Percentiles rank a stretch among this genome's conserved stretches.
phyloP scores from a whole-genome alignment of 2,797 vertebrate species.

The Melanotaenia trifasciata region DNA sequence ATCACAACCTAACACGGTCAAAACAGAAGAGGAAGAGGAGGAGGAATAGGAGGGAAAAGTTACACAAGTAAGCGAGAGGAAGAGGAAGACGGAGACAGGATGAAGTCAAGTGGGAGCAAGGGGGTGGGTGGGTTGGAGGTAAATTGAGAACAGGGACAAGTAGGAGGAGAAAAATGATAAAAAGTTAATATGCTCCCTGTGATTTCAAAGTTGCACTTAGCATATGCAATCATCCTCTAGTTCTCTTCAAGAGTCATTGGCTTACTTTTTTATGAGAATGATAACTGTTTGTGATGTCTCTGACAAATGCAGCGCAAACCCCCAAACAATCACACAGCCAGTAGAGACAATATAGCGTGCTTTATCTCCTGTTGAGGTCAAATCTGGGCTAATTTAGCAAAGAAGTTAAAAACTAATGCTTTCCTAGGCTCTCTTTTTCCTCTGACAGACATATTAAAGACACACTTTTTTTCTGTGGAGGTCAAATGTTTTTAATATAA shows the following conservation, averaged over 20 bases:
- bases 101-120: constrained; percentile 17
- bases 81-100: constrained; percentile 42
- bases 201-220: constrained; percentile 62
- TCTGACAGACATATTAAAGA: constrained; percentile 29
- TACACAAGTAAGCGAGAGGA: constrained; percentile 20
- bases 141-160: constrained; percentile 46
- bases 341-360: constrained; percentile 24
- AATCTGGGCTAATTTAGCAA: constrained; percentile 42
- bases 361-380: constrained; percentile 44
- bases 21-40: constrained; percentile 13
- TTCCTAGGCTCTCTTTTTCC: background rate
- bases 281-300: constrained; percentile 56
- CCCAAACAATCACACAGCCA: constrained; percentile 39
- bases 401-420: constrained; percentile 16
- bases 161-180: constrained; percentile 53
- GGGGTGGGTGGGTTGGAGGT: constrained; percentile 10
- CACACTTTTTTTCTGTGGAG: constrained; percentile 5
- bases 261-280: constrained; percentile 66
- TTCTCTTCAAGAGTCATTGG: constrained; percentile 24
- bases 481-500: background rate
- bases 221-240: constrained; percentile 43
- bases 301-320: constrained; percentile 49
- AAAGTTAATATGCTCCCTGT: constrained; percentile 63
- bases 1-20: constrained; percentile 88
- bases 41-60: constrained; percentile 8